phyloP scores from a whole-genome alignment of 2,113 vertebrate species.

The Origma solitaria region DNA sequence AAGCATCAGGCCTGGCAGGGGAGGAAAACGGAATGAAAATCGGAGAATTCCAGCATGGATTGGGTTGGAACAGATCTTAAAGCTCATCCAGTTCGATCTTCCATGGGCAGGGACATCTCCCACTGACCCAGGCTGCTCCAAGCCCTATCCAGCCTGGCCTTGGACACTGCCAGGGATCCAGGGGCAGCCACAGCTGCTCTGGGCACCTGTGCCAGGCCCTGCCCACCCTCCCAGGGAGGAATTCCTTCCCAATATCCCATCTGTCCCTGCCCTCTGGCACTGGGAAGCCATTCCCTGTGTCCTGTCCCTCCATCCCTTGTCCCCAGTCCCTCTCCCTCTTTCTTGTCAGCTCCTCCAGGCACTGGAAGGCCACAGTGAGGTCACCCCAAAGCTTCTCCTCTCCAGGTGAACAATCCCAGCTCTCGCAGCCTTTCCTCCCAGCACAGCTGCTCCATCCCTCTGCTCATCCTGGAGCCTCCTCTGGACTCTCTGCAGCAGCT shows the following conservation, averaged over 20 bases:
- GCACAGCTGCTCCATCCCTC: no score
- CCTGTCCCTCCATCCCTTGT: no score
- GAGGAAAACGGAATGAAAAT: background rate
- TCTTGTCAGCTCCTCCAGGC: no score
- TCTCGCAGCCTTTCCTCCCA: no score
- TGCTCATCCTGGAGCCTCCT: no score
- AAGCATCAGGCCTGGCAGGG: background rate
- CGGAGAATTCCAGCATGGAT: background rate
- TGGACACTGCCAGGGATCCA: background rate
- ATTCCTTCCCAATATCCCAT: background rate
- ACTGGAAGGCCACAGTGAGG: no score
- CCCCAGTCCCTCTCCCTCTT: no score
- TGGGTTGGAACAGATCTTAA: background rate
- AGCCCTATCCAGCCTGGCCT: background rate
- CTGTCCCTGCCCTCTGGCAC: background rate
- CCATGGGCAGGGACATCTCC: background rate
- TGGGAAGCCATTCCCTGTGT: no score
- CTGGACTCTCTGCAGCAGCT: no score
- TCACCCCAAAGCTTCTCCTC: no score
- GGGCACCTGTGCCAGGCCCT: background rate
- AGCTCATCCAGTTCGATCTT: background rate
- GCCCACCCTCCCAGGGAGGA: background rate
- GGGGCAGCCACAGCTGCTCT: background rate
- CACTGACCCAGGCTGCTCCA: background rate
- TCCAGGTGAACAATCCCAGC: no score